These are phyloP conservation scores for Danionella dracula DNA, from an alignment of 2,797 vertebrate species.

Conservation along the genomic window DNA sequence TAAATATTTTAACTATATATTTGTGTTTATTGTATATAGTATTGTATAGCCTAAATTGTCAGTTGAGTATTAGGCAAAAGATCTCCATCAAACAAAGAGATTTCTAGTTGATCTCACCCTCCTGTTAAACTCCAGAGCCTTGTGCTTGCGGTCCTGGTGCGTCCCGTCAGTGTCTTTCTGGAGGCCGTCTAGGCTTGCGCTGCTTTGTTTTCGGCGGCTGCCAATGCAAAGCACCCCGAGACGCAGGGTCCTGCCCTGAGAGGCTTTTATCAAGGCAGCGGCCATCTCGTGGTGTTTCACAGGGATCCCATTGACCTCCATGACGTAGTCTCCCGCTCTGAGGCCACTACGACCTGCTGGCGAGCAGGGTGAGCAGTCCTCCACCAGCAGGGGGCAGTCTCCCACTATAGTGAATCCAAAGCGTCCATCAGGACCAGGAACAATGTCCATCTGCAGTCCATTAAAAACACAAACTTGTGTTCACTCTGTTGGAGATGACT, in stretches of 20 bases:
- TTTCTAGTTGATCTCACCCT: conserved; percentile 73
- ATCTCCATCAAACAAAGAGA: no score
- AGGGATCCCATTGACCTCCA: conserved; percentile 80
- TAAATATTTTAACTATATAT: no score
- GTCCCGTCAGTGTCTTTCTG: conserved; percentile 49
- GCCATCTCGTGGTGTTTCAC: conserved; percentile 70
- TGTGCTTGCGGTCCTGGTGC: conserved; percentile 77
- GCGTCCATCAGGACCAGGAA: conserved; percentile 64
- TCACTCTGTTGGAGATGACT: no score
- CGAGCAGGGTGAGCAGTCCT: conserved; percentile 72
- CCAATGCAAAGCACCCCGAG: conserved; percentile 80
- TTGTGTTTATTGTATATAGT: no score
- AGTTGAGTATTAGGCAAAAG: no score
- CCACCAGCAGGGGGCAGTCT: conserved; percentile 76
- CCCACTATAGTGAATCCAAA: conserved; percentile 78
- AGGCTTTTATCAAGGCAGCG: conserved; percentile 67
- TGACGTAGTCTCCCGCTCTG: conserved; percentile 76
- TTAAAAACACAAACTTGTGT: no score
- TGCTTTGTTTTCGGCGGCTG: conserved; percentile 57
- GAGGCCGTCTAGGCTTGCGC: conserved; percentile 55
- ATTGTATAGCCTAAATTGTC: no score
- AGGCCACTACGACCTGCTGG: conserved; percentile 76
- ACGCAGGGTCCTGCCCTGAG: conserved; percentile 63
- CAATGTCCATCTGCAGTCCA: conserved; percentile 65
- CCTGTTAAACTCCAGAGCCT: conserved; percentile 87